Evolutionary conservation across 1,140 invertebrate genomes (phyloP), one percentile per base, ranked within the genome.

Genomic region (Ooceraea biroi): DNA sequence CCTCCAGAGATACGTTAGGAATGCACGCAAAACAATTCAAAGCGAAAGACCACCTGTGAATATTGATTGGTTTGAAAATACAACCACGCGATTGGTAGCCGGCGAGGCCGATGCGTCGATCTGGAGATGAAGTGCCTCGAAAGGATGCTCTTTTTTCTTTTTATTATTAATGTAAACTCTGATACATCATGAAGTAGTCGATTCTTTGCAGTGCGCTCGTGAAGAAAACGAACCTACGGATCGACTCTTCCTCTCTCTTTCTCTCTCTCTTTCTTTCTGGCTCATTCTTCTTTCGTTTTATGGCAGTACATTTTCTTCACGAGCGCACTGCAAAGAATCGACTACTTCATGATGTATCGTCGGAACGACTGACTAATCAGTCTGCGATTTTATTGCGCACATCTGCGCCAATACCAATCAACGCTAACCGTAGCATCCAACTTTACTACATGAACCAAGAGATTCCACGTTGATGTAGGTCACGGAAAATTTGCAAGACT

Each of bases 101-200:
- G 76, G 52, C 22, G 14, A n/a, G 36, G n/a, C 27, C 50, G 22
- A 22, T n/a, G 50, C 60, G 27, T 27, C 25, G 46, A 41, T 3
- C 19, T 27, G 3, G 36, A 72, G 22, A 50, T 27, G 7, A 48
- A 30, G 30, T 76, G 69, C n/a, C 11, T n/a, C 5, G 27, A 22
- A 57, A 46, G 30, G 48, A 63, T 41, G 22, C n/a, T 12, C 8
- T 91, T 93, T 91, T 36, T 36, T 36, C 36, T 7, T 36, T 36
- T 7, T 7, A 36, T 36, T 36, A 36, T 36, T 93, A 94, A 94
- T 94, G 93, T 93, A 89, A 91, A 88, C 87, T 85, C 72, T 84
- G 77, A 89, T 88, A 86, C 84, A 87, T 88, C 85, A 85, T 84
- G 77, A 77, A 11, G 27, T 68, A 74, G 83, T 88, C 72, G 58